Evolutionary conservation across 2,113 vertebrate species (phyloP), one percentile per base, ranked within the genome.

Genomic region (Oryzias woworae): DNA sequence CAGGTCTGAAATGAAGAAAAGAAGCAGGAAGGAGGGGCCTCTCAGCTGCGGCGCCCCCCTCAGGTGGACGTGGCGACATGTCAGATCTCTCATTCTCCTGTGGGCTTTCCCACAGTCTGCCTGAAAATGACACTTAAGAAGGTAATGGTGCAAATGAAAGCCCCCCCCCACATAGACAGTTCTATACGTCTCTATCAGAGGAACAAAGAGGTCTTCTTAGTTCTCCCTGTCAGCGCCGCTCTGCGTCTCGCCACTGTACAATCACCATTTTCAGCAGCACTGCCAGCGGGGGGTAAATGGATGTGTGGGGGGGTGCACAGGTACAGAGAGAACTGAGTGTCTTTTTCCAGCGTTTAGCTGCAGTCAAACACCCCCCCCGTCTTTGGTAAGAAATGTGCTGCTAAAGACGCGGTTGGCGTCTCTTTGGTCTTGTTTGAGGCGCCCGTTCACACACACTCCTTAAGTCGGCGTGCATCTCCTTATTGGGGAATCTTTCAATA

Each of bases 401-500:
- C 17, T 83, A 66, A 84, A 49, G 51, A 56, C 23, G 53, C 49
- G 41, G 62, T 77, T 78, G 60, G 62, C 51, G 20, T 59, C 45
- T 57, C 62, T 78, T 65, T 66, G 72, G 82, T 78, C 85, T 71
- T 62, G 73, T 88, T 87, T 85, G 67, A 87, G 72, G 81, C 63
- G 53, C 51, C 62, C 69, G 57, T 88, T 86, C 86, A 85, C 87
- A 80, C 75, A 66, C 80, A 72, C 81, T 85, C 77, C 78, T 85
- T 88, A 87, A 90, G 86, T 85, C 73, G 60, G 86, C 87, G 89
- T 86, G 90, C 85, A 88, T 89, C 90, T 90, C 86, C 88, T 91
- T 92, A 92, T 93, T 91, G 92, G 91, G 88, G 90, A 93, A 93
- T 91, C 90, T 92, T 92, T 93, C 92, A 92, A 93, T 93, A 93